Conservation (phyloP, 1,140 invertebrate genomes). For the Aphidius ervi region DNA sequence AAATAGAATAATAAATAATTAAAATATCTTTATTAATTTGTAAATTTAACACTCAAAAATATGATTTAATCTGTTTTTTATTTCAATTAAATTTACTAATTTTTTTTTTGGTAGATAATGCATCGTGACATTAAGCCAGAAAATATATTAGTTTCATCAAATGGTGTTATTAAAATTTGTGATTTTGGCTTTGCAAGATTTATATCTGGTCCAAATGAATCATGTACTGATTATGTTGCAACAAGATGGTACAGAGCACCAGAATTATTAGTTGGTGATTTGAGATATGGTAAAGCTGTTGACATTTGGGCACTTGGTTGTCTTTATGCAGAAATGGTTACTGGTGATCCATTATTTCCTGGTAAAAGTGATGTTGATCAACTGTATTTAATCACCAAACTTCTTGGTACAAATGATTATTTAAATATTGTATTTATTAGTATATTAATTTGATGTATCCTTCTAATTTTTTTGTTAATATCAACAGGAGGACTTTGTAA, state of each 20-base stretch:
- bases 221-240: constrained; percentile 78
- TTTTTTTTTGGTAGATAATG: constrained; percentile 64
- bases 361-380: constrained; percentile 91
- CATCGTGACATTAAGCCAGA: constrained; percentile 91
- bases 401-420: constrained; percentile 57
- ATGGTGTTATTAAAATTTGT: constrained; percentile 81
- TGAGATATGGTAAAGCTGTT: constrained; percentile 67
- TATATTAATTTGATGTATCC: constrained; percentile 17
- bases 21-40: no score
- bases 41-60: no score
- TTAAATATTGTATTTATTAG: constrained; percentile 5
- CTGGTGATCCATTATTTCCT: constrained; percentile 78
- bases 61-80: no score
- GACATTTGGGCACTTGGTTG: constrained; percentile 89
- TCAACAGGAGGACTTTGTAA: constrained; percentile 35
- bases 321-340: constrained; percentile 84
- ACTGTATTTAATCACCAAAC: constrained; percentile 74
- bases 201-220: constrained; percentile 62
- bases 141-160: constrained; percentile 78
- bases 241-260: constrained; percentile 85
- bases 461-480: not conserved
- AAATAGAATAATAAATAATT: not conserved
- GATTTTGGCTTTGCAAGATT: constrained; percentile 84
- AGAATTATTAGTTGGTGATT: constrained; percentile 76
- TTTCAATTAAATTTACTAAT: no score